Evolutionary conservation across 2,888 invertebrate species (phyloP), one percentile per base, ranked within the genome.

Genomic region (Esperia sulphurella): DNA sequence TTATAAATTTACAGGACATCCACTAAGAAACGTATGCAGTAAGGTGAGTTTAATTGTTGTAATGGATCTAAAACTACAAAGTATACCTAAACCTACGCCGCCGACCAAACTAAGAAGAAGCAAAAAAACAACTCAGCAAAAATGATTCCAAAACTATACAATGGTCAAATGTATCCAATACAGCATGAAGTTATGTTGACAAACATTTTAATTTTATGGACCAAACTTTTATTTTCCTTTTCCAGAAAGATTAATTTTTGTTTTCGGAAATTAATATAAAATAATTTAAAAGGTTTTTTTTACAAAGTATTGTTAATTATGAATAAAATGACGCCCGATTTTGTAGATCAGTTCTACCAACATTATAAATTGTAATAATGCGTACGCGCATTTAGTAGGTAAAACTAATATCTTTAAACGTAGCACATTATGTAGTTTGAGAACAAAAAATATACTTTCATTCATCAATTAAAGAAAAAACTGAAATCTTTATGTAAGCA

Each of bases 21-120:
- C 14, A 46, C 57, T 48, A 73, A 70, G 61, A 74, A 71, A 52
- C 65, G 59, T 46, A 51, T 54, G 40, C 60, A 66, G 48, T 67
- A 66, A 62, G 68, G 73, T 72, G 71, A 74, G 74, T 74, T 62
- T 45, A 45, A 54, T 51, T 55, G 56, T 64, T 63, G 46, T 21
- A 8, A 47, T 58, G 65, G 65, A 58, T 54, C 54, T 63, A 61
- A 69, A 67, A 53, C 50, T 55, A 55, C 42, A 54, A 49, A 45
- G 51, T 61, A 56, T 48, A 53, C 45, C 43, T 50, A 47, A 55
- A 47, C 39, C 45, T 21, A 21, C 21, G 21, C 21, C 21, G 21
- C 21, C 5, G 28, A 47, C 46, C 39, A 47, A 45, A 49, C 54
- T 55, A 44, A 50, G 49, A 52, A 51, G 52, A 62, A 63, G 51